phyloP scores from a whole-genome alignment of 2,113 vertebrate species.

The Cochlearius cochlearius region DNA sequence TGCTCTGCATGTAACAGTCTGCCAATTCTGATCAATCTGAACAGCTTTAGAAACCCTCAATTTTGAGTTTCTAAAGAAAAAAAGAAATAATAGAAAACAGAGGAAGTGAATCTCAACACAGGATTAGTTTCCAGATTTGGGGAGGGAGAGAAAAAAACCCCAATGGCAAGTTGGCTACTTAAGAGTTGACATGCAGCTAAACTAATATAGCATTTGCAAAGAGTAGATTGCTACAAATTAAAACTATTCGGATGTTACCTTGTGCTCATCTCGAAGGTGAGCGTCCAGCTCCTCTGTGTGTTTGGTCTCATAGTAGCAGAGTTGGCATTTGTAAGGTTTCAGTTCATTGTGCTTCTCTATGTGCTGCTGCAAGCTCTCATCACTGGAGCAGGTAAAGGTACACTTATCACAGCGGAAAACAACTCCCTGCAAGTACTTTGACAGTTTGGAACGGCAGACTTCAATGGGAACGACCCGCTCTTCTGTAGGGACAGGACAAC shows the following conservation, averaged over 20 bases:
- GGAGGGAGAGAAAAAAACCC: neutral
- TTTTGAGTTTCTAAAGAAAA: neutral
- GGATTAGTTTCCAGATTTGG: neutral
- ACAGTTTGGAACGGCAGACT: constrained; percentile 95
- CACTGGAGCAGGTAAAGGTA: constrained; percentile 97
- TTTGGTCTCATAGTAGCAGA: constrained; percentile 97
- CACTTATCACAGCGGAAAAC: constrained; percentile 98
- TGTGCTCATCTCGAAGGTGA: constrained; percentile 95
- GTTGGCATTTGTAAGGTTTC: constrained; percentile 96
- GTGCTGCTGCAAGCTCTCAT: constrained; percentile 92
- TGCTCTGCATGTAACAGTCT: neutral
- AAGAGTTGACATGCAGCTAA: neutral
- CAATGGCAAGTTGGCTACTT: neutral
- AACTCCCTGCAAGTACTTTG: constrained; percentile 92
- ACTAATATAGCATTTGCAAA: neutral
- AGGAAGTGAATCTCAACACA: neutral
- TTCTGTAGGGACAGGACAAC: constrained; percentile 78
- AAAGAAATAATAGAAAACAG: neutral
- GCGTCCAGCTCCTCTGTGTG: constrained; percentile 87
- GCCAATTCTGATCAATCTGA: neutral
- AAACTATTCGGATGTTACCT: constrained; percentile 75
- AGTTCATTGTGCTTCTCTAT: constrained; percentile 94
- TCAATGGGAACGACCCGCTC: constrained; percentile 95
- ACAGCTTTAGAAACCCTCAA: neutral
- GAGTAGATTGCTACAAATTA: neutral